Percentiles rank a stretch among this genome's conserved stretches.
phyloP scores from a whole-genome alignment of 2,888 invertebrate species.

The Vanessa cardui region DNA sequence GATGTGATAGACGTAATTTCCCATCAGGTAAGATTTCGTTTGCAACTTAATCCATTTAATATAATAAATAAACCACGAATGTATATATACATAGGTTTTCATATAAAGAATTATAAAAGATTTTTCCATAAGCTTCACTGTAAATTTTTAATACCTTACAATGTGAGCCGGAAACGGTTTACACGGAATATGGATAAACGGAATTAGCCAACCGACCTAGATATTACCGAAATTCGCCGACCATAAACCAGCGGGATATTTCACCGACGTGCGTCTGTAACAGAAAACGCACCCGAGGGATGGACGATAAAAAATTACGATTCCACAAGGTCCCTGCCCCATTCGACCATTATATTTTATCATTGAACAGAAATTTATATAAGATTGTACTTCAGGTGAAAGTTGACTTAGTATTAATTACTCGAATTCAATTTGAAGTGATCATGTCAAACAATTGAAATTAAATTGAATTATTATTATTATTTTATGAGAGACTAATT shows the following conservation, averaged over 20 bases:
- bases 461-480: too few relatives aligned
- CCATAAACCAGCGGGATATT: slow-evolving; percentile 34
- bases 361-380: not conserved
- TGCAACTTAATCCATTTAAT: too few relatives aligned
- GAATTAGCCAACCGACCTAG: slow-evolving; percentile 30
- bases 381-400: not conserved
- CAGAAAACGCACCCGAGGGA: slow-evolving; percentile 56
- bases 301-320: slow-evolving; percentile 61
- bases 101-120: slow-evolving; percentile 12
- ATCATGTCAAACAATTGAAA: too few relatives aligned
- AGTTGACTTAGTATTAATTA: not conserved
- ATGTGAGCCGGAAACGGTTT: slow-evolving; percentile 12
- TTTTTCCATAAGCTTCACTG: not conserved
- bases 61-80: too few relatives aligned
- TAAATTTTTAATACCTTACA: slow-evolving; percentile 6
- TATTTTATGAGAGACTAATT: too few relatives aligned
- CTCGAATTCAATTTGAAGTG: not conserved
- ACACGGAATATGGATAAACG: slow-evolving; percentile 30
- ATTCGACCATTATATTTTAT: slow-evolving; percentile 16
- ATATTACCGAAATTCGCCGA: slow-evolving; percentile 33
- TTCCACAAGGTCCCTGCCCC: slow-evolving; percentile 42
- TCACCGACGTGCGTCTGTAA: slow-evolving; percentile 33
- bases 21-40: too few relatives aligned
- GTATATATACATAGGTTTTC: too few relatives aligned
- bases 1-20: too few relatives aligned